A percentile compares a stretch with the other conserved stretches of the same genome.
Evolutionary conservation across 2,888 invertebrate genomes (phyloP).

Genomic region (Anagyrus pseudococci): DNA sequence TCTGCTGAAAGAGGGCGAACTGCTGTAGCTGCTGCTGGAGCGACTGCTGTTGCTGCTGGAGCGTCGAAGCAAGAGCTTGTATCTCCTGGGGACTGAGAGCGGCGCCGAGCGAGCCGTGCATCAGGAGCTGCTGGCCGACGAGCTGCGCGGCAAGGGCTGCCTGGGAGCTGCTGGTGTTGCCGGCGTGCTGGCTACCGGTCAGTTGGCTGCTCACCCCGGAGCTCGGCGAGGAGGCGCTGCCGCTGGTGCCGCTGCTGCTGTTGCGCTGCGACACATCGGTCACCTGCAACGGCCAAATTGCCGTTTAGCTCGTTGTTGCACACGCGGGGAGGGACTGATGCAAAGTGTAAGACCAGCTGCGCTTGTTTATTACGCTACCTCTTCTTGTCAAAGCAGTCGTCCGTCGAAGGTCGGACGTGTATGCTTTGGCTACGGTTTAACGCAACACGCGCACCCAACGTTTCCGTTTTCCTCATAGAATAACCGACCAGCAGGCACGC

Average conservation of each 20-base stretch:
- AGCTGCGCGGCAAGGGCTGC: constrained; percentile 59
- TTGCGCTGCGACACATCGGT: constrained; percentile 63
- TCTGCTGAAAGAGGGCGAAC: constrained; percentile 70
- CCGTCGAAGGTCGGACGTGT: too few species aligned
- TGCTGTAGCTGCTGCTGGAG: constrained; percentile 72
- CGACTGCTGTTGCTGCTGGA: constrained; percentile 71
- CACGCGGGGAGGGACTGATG: too few species aligned
- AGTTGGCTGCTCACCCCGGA: constrained; percentile 63
- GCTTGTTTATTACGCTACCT: too few species aligned
- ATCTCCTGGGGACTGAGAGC: constrained; percentile 56
- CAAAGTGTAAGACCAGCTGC: too few species aligned
- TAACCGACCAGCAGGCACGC: too few species aligned
- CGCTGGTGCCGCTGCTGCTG: constrained; percentile 62
- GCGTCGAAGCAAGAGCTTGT: constrained; percentile 66
- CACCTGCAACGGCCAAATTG: constrained; percentile 58
- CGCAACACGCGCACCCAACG: too few species aligned
- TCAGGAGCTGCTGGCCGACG: constrained; percentile 60
- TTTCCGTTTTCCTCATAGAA: too few species aligned
- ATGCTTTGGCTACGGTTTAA: too few species aligned
- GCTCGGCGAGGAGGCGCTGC: constrained; percentile 62
- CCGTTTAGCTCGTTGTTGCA: too few species aligned
- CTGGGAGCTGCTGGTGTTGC: constrained; percentile 50
- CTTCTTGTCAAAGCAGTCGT: too few species aligned
- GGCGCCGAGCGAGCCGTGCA: constrained; percentile 57
- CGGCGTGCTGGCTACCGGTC: constrained; percentile 56